Percentiles rank a stretch among this genome's conserved stretches.
Conservation (phyloP, 2,797 vertebrate genomes). For the Eupleurogrammus muticus region DNA sequence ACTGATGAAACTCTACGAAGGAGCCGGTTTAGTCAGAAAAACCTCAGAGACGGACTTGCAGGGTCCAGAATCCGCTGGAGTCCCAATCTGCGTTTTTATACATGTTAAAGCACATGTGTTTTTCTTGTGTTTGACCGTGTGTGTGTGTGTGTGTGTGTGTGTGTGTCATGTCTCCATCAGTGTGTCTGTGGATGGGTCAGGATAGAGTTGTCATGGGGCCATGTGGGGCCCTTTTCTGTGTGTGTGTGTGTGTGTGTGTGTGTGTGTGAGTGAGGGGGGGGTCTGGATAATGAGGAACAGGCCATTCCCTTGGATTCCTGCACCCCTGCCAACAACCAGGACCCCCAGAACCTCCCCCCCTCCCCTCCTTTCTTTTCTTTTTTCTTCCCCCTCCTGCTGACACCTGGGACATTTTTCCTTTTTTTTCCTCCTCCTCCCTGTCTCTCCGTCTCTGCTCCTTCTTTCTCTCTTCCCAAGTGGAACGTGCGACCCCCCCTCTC, state of each 20-base stretch:
- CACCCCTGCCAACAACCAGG: slow-evolving; percentile 76
- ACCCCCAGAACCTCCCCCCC: slow-evolving; percentile 67
- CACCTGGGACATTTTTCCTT: slow-evolving; percentile 64
- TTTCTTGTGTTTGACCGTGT: slow-evolving; percentile 28
- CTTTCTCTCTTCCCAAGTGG: slow-evolving; percentile 55
- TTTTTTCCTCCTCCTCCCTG: slow-evolving; percentile 1
- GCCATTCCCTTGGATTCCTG: slow-evolving; percentile 81
- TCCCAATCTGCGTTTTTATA: background rate
- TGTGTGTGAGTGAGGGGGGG: slow-evolving; percentile 37
- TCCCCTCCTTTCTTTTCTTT: slow-evolving; percentile 32
- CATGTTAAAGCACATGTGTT: slow-evolving; percentile 2
- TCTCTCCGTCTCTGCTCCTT: slow-evolving; percentile 36
- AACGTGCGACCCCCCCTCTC: slow-evolving; percentile 50
- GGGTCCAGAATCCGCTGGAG: background rate
- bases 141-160: background rate
- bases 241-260: slow-evolving; percentile 37
- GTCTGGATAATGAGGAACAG: slow-evolving; percentile 85
- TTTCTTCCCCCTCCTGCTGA: slow-evolving; percentile 33
- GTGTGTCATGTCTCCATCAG: slow-evolving; percentile 17
- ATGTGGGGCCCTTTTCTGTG: slow-evolving; percentile 53
- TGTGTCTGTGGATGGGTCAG: slow-evolving; percentile 44
- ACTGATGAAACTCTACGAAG: background rate
- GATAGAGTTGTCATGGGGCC: slow-evolving; percentile 78
- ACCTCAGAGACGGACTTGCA: background rate
- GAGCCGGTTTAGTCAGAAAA: background rate